Evolutionary conservation across 2,888 invertebrate species (phyloP), one percentile per base, ranked within the genome.

Genomic region (Bembecia ichneumoniformis): DNA sequence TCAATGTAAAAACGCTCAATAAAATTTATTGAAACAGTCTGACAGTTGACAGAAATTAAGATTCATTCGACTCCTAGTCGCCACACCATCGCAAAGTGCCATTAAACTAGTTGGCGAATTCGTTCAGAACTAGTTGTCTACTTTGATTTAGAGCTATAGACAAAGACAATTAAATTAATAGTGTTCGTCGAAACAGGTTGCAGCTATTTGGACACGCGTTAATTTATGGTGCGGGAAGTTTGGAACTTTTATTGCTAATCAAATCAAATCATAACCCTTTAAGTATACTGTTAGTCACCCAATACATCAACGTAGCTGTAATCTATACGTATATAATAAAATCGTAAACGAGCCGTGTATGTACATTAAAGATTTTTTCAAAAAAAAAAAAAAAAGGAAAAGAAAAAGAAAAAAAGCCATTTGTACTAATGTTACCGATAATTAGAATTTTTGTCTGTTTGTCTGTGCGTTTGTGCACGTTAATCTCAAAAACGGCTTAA

Each of bases 51-150:
- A 55, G 58, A 56, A 68, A 77, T 77, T 71, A 71, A 72, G 64
- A 76, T 77, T 79, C 68, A 72, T 72, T 72, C 66, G 61, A 57
- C 57, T 58, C 51, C 44, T 14, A 10, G 11, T 11, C 59, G 60
- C 58, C 55, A 52, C 57, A 55, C 61, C 62, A 63, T 63, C 62
- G 55, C 64, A 65, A 74, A 75, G 77, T 79, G 63, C 64, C 71
- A 77, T 76, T 77, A 76, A 71, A 72, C 68, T 61, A 69, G 71
- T 66, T 64, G 58, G 51, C 51, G 53, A 44, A 15, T 15, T 13
- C 15, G 14, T 7, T 62, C 59, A 56, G 59, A 56, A 57, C 55
- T 55, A 58, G 53, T 49, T 55, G 53, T 55, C 55, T 56, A 58
- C 58, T 62, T 67, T 70, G 64, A 72, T 72, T 72, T 69, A 70